Percentiles rank a stretch among this genome's conserved stretches.
phyloP scores from a whole-genome alignment of 2,113 vertebrate genomes.

The Castor canadensis region DNA sequence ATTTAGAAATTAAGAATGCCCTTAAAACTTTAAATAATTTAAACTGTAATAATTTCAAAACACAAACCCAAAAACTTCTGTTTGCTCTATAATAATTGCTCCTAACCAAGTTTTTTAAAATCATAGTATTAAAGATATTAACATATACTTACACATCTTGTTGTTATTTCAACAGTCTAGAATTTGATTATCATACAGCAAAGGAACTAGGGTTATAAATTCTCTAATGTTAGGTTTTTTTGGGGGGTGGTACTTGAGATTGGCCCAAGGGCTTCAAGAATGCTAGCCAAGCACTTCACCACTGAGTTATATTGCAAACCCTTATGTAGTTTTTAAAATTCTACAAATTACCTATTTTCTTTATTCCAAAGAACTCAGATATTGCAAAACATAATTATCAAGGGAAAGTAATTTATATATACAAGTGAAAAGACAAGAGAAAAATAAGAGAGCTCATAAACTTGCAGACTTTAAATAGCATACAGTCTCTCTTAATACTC shows the following conservation, averaged over 20 bases:
- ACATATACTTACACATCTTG: not conserved
- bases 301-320: not conserved
- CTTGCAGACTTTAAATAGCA: not conserved
- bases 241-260: not conserved
- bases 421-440: slow-evolving; percentile 42
- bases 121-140: not conserved
- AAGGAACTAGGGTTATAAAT: slow-evolving; percentile 37
- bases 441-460: slow-evolving; percentile 48
- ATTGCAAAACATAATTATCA: slow-evolving; percentile 46
- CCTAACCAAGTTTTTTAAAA: slow-evolving; percentile 30
- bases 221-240: not conserved
- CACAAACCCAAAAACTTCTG: not conserved
- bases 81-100: not conserved
- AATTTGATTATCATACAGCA: slow-evolving; percentile 11
- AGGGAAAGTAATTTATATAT: slow-evolving; percentile 36
- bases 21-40: slow-evolving; percentile 4
- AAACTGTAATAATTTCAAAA: slow-evolving; percentile 17
- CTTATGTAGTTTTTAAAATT: not conserved
- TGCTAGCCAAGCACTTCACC: not conserved
- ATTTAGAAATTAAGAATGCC: slow-evolving; percentile 28
- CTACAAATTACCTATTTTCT: slow-evolving; percentile 50
- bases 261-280: not conserved
- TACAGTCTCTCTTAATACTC: slow-evolving; percentile 11
- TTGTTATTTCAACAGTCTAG: slow-evolving; percentile 45
- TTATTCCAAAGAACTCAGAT: slow-evolving; percentile 45